phyloP scores from a whole-genome alignment of 1,140 invertebrate genomes.

The Hylyphantes graminicola region DNA sequence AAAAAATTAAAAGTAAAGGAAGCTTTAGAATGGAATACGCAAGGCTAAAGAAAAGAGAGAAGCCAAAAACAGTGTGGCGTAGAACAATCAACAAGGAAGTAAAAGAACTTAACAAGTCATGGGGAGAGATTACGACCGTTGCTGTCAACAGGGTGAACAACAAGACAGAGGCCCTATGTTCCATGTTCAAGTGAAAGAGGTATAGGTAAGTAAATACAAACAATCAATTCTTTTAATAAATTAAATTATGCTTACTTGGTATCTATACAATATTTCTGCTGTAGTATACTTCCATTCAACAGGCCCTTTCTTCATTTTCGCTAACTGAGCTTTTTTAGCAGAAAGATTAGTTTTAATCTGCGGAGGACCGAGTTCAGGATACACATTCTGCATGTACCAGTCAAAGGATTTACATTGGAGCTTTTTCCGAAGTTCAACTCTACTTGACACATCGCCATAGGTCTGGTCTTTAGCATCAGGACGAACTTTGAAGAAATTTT shows the following conservation, averaged over 20 bases:
- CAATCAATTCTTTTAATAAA: neutral
- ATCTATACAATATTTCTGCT: constrained; percentile 36
- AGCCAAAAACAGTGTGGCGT: no score
- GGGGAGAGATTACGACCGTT: no score
- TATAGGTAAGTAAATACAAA: neutral
- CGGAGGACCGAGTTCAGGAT: constrained; percentile 78
- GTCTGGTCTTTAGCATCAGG: constrained; percentile 75
- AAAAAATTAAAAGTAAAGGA: no score
- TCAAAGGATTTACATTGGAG: constrained; percentile 88
- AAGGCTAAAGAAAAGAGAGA: no score
- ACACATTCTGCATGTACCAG: constrained; percentile 95
- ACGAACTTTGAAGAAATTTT: constrained; percentile 81
- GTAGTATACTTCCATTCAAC: constrained; percentile 30
- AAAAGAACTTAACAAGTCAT: no score
- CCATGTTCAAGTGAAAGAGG: no score
- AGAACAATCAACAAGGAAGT: no score
- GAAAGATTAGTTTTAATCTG: constrained; percentile 48
- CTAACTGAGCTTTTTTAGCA: constrained; percentile 34
- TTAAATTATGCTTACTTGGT: constrained; percentile 37
- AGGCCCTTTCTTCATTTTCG: constrained; percentile 21
- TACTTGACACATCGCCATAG: constrained; percentile 83
- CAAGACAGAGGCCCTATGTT: no score
- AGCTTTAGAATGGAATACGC: no score
- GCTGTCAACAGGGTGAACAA: neutral
- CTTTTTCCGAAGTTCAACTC: constrained; percentile 76